A percentile compares a stretch with the other conserved stretches of the same genome.
phyloP scores from a whole-genome alignment of 2,888 invertebrate species.

The Nomada goodeniana region DNA sequence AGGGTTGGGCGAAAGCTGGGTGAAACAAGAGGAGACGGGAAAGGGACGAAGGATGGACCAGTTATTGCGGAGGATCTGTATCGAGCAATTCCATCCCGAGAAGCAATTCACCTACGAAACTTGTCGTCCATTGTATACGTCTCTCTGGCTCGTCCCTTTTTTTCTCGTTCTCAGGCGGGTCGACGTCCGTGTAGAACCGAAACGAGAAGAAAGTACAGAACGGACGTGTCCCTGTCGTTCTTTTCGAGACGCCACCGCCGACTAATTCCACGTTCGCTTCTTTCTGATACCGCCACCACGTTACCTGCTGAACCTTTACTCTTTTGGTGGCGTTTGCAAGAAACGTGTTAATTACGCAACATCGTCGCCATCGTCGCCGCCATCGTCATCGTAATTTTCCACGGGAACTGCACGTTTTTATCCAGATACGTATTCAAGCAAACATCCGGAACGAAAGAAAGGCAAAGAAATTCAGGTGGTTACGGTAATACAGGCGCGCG shows the following conservation, averaged over 20 bases:
- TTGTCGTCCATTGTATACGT: slow-evolving; percentile 15
- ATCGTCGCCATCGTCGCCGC: too few relatives aligned
- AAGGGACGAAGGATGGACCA: slow-evolving; percentile 21
- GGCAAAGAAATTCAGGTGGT: slow-evolving; percentile 8
- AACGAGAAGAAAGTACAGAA: slow-evolving; percentile 12
- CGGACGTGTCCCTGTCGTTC: slow-evolving; percentile 33
- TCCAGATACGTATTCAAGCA: not conserved
- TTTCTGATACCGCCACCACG: slow-evolving; percentile 35
- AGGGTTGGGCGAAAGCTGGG: not conserved
- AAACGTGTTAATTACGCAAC: slow-evolving; percentile 34
- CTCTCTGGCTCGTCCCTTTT: slow-evolving; percentile 9
- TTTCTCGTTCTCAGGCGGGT: slow-evolving; percentile 19
- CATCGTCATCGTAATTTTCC: not conserved
- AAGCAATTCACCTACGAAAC: slow-evolving; percentile 60
- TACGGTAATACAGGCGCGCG: slow-evolving; percentile 10
- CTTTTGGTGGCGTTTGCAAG: slow-evolving; percentile 23
- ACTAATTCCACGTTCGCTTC: slow-evolving; percentile 62
- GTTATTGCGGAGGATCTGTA: slow-evolving; percentile 71
- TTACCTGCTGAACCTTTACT: not conserved
- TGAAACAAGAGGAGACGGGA: not conserved
- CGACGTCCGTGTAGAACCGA: slow-evolving; percentile 7
- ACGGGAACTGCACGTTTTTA: not conserved
- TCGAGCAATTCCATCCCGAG: slow-evolving; percentile 67
- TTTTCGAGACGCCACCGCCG: slow-evolving; percentile 32
- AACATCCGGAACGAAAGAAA: too few relatives aligned